Base-by-base conservation (phyloP, 2,113 vertebrate species). In the Scomber colias region DNA sequence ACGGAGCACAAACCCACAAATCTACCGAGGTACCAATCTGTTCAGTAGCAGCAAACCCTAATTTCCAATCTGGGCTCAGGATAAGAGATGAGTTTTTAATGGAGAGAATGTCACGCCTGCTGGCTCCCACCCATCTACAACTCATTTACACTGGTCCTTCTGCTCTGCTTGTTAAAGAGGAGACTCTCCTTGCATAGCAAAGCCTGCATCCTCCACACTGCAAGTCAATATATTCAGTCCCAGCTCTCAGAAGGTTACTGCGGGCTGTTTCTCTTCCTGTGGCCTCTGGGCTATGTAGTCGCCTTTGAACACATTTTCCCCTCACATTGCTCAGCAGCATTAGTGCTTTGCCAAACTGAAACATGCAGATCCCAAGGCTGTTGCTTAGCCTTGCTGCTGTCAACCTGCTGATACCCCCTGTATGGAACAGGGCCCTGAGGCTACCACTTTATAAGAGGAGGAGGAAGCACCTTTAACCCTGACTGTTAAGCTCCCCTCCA, bases 71-170 rank as follows among this genome's bases (percentile, higher is more conserved):
- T 70, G 81, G 31, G 54, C 79, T 70, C 13, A 11, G 83, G 76
- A 83, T 83, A 79, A 87, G 70, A 82, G 75, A 93, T 85, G 82
- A 86, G 87, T 67, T 90, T 90, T 89, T 92, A 90, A 92, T 90
- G 82, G 80, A 89, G 74, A 90, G 81, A 87, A 79, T 84, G 85
- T 92, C 83, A 84, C 84, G 90, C 79, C 86, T 82, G 85, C 74
- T 90, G 89, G 83, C 79, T 81, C 80, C 72, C 63, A 60, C 68
- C 61, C 69, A 75, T 81, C 85, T 77, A 77, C 82, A 83, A 76
- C 86, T 90, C 83, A 90, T 89, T 91, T 77, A 88, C 45, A 5
- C 40, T 59, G 27, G 54, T 82, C 76, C 49, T 78, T 79, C 62
- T 71, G 59, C 60, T 77, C 53, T 65, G 69, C 77, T 71, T 87